These are phyloP conservation scores for Harpagifer antarcticus DNA, from an alignment of 2,797 vertebrate species.

Conservation along the genomic window DNA sequence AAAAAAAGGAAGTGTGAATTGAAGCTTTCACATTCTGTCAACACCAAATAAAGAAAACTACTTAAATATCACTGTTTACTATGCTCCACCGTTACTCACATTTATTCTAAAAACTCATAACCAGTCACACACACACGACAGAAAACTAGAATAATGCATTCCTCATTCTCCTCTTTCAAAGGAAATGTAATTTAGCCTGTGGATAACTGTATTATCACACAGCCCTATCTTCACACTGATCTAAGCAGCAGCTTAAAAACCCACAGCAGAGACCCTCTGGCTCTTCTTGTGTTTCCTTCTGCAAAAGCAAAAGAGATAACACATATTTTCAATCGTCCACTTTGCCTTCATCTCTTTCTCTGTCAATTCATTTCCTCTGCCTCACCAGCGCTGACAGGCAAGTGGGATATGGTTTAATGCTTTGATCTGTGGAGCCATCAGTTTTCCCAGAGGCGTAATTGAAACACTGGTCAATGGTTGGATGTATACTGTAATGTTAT, in stretches of 20 bases:
- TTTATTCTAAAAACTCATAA: slow-evolving; percentile 26
- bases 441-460: slow-evolving; percentile 21
- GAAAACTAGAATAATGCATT: slow-evolving; percentile 31
- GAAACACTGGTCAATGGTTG: slow-evolving; percentile 19
- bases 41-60: slow-evolving; percentile 25
- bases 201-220: slow-evolving; percentile 59
- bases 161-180: slow-evolving; percentile 56
- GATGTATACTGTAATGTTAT: slow-evolving; percentile 27
- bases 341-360: slow-evolving; percentile 37
- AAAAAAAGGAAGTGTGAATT: slow-evolving; percentile 22
- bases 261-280: slow-evolving; percentile 38
- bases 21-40: slow-evolving; percentile 14
- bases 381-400: slow-evolving; percentile 52
- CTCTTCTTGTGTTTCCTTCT: slow-evolving; percentile 59
- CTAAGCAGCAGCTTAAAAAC: slow-evolving; percentile 38
- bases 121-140: neutral
- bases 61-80: slow-evolving; percentile 12
- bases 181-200: slow-evolving; percentile 72
- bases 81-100: neutral
- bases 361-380: slow-evolving; percentile 65
- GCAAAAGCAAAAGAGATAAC: slow-evolving; percentile 57
- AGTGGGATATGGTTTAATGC: slow-evolving; percentile 45
- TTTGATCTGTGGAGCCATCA: slow-evolving; percentile 45
- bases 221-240: slow-evolving; percentile 51
- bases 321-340: slow-evolving; percentile 34